Conservation (phyloP, 2,888 invertebrate species). For the Gibbula magus region DNA sequence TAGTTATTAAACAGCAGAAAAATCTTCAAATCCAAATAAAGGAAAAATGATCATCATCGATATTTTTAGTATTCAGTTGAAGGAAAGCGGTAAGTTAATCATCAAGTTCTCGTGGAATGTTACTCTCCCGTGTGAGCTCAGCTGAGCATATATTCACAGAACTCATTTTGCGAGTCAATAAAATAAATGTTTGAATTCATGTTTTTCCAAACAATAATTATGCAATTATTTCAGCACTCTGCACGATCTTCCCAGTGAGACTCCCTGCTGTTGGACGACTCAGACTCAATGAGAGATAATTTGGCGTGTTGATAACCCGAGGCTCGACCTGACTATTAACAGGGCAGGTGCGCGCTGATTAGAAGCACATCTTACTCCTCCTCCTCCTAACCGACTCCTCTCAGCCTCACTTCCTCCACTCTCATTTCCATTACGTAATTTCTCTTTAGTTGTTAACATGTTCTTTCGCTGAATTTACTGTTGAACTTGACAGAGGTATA, state of each 20-base stretch:
- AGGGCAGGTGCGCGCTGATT: background rate
- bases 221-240: background rate
- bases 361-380: background rate
- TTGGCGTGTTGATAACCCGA: constrained; percentile 1
- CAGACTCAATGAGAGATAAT: background rate
- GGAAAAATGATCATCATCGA: no score
- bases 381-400: background rate
- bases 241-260: background rate
- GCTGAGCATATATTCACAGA: no score
- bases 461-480: background rate
- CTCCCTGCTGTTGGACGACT: background rate
- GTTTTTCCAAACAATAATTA: background rate
- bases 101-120: no score
- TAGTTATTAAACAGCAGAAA: no score
- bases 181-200: no score
- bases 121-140: no score
- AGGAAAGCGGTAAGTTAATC: no score
- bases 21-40: no score
- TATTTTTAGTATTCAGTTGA: no score
- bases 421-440: background rate
- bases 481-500: background rate
- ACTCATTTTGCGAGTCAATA: no score
- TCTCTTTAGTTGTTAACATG: constrained; percentile 1
- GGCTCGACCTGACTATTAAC: constrained; percentile 1
- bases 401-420: background rate